Conservation (phyloP, 2,888 invertebrate species). For the Cephonodes hylas region DNA sequence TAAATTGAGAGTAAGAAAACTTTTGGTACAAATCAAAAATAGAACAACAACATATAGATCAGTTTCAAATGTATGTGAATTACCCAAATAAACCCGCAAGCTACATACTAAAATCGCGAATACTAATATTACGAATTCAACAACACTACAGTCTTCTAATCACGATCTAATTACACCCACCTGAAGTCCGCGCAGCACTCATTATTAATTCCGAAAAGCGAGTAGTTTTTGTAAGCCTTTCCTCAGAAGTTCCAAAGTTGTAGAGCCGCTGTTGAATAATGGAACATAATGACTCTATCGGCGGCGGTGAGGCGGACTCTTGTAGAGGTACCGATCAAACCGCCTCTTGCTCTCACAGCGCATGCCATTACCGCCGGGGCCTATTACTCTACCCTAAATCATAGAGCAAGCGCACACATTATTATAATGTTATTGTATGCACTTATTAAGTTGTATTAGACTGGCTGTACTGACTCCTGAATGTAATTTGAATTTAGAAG, state of each 20-base stretch:
- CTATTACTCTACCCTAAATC: conserved; percentile 4
- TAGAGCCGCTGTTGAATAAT: conserved; percentile 61
- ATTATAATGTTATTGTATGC: not conserved
- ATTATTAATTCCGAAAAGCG: not conserved
- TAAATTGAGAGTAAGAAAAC: no score
- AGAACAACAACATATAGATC: no score
- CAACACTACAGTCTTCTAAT: not conserved
- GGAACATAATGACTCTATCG: conserved; percentile 80
- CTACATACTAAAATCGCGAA: no score
- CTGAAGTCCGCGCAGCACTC: not conserved
- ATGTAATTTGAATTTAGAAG: not conserved
- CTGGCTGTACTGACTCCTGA: not conserved
- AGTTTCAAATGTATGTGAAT: no score
- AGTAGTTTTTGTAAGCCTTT: not conserved
- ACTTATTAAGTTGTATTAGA: not conserved
- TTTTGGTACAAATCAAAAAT: no score
- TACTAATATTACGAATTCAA: no score
- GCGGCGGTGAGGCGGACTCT: conserved; percentile 63
- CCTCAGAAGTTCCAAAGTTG: conserved; percentile 36
- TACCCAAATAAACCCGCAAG: no score
- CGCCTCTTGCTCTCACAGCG: conserved; percentile 32
- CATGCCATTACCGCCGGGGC: not conserved
- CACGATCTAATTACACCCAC: not conserved
- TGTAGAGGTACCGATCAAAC: conserved; percentile 18
- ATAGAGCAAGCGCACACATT: not conserved